Percentiles rank a stretch among this genome's conserved stretches.
Conservation (phyloP, 37 sponge, comb jelly and placozoan species). For the Halisarca cf. caerulea region DNA sequence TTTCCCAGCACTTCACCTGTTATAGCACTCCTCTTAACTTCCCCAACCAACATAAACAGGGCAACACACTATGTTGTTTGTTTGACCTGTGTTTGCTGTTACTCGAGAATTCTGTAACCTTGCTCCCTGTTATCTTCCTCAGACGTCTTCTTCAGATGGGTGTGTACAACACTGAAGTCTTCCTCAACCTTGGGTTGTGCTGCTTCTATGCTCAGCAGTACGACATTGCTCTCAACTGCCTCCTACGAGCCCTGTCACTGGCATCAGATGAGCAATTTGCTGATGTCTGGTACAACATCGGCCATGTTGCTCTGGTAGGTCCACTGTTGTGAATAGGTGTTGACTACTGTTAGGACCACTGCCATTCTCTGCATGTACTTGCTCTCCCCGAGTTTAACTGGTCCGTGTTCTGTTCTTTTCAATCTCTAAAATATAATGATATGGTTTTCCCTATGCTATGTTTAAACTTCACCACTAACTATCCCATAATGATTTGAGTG, state of each 20-base stretch:
- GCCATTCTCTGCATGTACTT: background rate
- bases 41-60: background rate
- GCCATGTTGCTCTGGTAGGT: constrained; percentile 88
- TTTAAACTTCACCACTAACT: background rate
- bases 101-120: background rate
- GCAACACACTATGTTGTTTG: background rate
- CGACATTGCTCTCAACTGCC: constrained; percentile 91
- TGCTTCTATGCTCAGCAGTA: constrained; percentile 98
- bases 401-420: too few relatives aligned
- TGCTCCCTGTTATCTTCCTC: background rate
- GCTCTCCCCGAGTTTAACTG: too few relatives aligned
- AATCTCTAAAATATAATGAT: too few relatives aligned
- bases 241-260: constrained; percentile 79
- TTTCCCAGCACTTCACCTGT: background rate
- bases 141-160: constrained; percentile 97
- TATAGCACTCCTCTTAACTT: background rate
- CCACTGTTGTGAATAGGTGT: too few relatives aligned
- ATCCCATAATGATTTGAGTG: background rate
- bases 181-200: constrained; percentile 95
- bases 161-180: constrained; percentile 92
- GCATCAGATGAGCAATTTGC: constrained; percentile 85
- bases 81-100: background rate
- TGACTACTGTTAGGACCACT: too few relatives aligned
- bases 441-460: background rate
- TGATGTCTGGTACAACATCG: constrained; percentile 99